A percentile compares a stretch with the other conserved stretches of the same genome.
phyloP scores from a whole-genome alignment of 1,140 invertebrate genomes.

The Matsumurasca onukii region DNA sequence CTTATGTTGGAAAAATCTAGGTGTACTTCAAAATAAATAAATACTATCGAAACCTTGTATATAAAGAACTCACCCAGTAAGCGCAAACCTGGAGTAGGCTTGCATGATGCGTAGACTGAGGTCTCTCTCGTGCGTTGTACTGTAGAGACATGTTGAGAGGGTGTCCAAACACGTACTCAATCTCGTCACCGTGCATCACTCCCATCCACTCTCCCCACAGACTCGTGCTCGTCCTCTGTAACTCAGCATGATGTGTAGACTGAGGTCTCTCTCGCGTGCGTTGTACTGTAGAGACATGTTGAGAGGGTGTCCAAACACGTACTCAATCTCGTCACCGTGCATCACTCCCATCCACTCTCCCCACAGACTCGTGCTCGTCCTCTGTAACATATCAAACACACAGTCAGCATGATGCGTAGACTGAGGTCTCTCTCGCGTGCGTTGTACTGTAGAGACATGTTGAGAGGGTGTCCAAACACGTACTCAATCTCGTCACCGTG shows the following conservation, averaged over 20 bases:
- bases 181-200: slow-evolving; percentile 95
- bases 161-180: slow-evolving; percentile 96
- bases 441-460: slow-evolving; percentile 78
- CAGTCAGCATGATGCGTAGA: slow-evolving; percentile 81
- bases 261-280: slow-evolving; percentile 77
- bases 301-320: slow-evolving; percentile 91
- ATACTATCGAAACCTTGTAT: too few relatives aligned
- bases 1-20: too few relatives aligned
- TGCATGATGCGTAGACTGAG: slow-evolving; percentile 83
- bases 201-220: slow-evolving; percentile 98
- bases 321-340: slow-evolving; percentile 96
- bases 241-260: slow-evolving; percentile 77
- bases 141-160: slow-evolving; percentile 80
- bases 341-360: slow-evolving; percentile 97
- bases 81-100: slow-evolving; percentile 82
- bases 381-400: slow-evolving; percentile 75
- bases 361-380: slow-evolving; percentile 87
- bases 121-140: slow-evolving; percentile 77
- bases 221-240: slow-evolving; percentile 83
- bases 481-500: slow-evolving; percentile 97
- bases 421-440: slow-evolving; percentile 80
- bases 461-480: slow-evolving; percentile 90
- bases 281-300: slow-evolving; percentile 81
- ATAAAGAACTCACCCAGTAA: slow-evolving; percentile 77
- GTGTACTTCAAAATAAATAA: too few relatives aligned